These are phyloP conservation scores for Nylanderia fulva DNA, from an alignment of 1,140 invertebrate species.

Conservation along the genomic window DNA sequence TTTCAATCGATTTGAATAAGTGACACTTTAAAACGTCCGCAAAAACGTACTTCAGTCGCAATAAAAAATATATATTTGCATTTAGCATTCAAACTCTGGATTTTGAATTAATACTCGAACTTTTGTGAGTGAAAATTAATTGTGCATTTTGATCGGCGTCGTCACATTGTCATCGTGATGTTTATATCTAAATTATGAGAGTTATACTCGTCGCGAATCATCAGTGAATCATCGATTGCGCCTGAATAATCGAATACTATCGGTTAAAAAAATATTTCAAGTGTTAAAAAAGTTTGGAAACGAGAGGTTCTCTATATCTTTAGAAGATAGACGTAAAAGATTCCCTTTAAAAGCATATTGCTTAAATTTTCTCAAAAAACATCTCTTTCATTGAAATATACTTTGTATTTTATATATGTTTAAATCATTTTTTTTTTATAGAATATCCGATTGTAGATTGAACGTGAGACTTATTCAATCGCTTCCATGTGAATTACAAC, in stretches of 20 bases:
- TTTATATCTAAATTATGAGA: slow-evolving; percentile 38
- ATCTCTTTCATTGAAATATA: background rate
- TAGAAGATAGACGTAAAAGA: background rate
- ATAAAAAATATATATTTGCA: slow-evolving; percentile 58
- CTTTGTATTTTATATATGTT: background rate
- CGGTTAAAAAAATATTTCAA: background rate
- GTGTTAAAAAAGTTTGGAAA: background rate
- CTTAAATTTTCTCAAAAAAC: background rate
- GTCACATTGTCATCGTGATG: slow-evolving; percentile 21
- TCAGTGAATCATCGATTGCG: slow-evolving; percentile 7
- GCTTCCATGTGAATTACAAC: background rate
- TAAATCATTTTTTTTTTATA: background rate
- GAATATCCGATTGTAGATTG: slow-evolving; percentile 4
- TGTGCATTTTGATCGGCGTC: slow-evolving; percentile 61
- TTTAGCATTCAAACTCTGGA: slow-evolving; percentile 56
- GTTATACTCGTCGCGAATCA: background rate
- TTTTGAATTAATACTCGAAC: slow-evolving; percentile 26
- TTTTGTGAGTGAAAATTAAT: slow-evolving; percentile 47
- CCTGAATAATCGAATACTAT: slow-evolving; percentile 34
- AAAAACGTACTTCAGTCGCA: slow-evolving; percentile 47
- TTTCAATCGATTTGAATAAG: background rate
- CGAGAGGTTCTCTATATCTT: background rate
- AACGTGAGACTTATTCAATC: background rate
- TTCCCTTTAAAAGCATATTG: background rate
- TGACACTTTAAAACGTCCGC: background rate